Conservation (phyloP, 2,113 vertebrate species). For the Procavia capensis region DNA sequence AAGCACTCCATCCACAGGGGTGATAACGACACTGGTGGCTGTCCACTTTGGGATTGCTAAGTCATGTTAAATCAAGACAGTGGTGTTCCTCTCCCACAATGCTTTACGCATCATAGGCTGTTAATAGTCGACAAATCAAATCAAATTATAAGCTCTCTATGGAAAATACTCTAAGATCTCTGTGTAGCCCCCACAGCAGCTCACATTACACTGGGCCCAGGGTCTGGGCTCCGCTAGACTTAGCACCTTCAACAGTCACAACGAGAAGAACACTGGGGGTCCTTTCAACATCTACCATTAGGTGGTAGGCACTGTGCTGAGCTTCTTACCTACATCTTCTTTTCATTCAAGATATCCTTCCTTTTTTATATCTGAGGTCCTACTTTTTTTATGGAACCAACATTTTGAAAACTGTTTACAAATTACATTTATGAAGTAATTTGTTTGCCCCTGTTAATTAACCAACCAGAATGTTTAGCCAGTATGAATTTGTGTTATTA, state of each 20-base stretch:
- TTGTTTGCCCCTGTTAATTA: not conserved
- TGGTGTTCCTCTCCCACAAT: not conserved
- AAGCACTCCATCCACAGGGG: not conserved
- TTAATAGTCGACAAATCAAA: conserved; percentile 2
- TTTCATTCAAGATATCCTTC: not conserved
- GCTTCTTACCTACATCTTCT: not conserved
- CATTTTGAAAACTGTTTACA: not conserved
- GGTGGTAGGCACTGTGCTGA: not conserved
- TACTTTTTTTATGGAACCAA: not conserved
- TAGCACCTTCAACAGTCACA: not conserved
- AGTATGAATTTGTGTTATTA: not conserved
- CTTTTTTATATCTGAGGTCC: not conserved
- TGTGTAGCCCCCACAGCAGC: not conserved
- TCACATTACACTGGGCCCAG: not conserved
- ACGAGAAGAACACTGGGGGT: not conserved
- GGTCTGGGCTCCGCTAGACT: not conserved
- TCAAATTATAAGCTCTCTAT: not conserved
- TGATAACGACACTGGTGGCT: not conserved
- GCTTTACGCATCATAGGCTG: not conserved
- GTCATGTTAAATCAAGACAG: not conserved
- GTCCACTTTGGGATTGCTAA: not conserved
- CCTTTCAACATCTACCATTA: not conserved
- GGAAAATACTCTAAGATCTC: not conserved
- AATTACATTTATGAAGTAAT: not conserved
- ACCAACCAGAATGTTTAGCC: not conserved